Evolutionary conservation across 2,113 vertebrate species (phyloP).

Genomic region (Lamprologus tigripictilis): DNA sequence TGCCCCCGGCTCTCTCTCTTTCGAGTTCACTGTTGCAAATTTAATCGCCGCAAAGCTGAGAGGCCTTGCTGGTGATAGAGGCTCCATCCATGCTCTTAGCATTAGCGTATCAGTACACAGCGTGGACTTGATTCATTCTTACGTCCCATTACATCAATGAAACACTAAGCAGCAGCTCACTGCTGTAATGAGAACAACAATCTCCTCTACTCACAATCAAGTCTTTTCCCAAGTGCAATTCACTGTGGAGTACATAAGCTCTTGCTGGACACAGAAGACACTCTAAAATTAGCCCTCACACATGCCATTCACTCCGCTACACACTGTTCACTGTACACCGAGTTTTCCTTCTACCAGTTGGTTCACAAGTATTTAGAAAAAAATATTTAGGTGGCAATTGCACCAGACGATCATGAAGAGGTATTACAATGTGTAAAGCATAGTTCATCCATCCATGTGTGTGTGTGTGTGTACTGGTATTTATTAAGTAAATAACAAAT

Average conservation of each 20-base stretch:
- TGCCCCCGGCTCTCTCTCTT: not conserved
- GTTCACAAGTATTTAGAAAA: not conserved
- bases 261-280: conserved; percentile 5
- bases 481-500: not conserved
- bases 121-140: conserved; percentile 20
- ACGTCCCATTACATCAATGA: conserved; percentile 51
- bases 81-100: conserved; percentile 44
- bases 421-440: not conserved
- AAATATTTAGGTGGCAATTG: not conserved
- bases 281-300: conserved; percentile 46
- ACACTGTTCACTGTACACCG: not conserved
- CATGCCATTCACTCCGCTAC: conserved; percentile 3
- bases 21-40: conserved; percentile 50
- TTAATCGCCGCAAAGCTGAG: conserved; percentile 50
- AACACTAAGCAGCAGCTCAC: conserved; percentile 52
- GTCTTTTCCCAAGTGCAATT: conserved; percentile 16
- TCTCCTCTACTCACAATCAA: conserved; percentile 38
- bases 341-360: not conserved
- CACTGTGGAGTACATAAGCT: conserved; percentile 36
- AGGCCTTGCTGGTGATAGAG: conserved; percentile 31
- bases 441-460: not conserved
- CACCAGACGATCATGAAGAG: not conserved
- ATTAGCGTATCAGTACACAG: conserved; percentile 26
- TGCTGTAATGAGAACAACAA: conserved; percentile 54
- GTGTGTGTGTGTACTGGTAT: not conserved